Base-by-base conservation (phyloP, 1,140 invertebrate species). In the Contarinia nasturtii region DNA sequence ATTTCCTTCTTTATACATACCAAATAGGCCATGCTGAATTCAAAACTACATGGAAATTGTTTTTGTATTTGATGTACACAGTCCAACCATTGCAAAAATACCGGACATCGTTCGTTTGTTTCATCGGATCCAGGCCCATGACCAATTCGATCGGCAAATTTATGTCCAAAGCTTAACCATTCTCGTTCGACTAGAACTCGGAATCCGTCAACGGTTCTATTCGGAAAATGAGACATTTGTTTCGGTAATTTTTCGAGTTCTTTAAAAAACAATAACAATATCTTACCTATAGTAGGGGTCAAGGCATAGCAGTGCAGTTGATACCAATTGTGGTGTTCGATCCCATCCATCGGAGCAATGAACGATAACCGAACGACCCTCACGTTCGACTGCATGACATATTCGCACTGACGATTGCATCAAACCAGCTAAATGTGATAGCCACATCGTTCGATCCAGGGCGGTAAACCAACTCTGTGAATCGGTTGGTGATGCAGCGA, bases 281-380 rank as follows among this genome's bases (percentile, higher is more conserved):
- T n/a, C n/a, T n/a, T n/a, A n/a, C 51, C 92, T 68, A 64, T 96
- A 96, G 67, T 82, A 88, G 8, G 90, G 87, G 71, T 97, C 92
- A 15, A 96, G 68, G 54, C 94, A 67, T n/a, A 97, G 70, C 65
- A 95, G 80, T 15, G 88, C 85, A 36, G 93, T 71, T 11, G 89
- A 80, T 2, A 90, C 84, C 52, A 95, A 88, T 67, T 96, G 91
- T 7, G 92, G 86, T 38, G 92, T 96, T 51, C 92, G 74, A 67
- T 96, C 92, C 92, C 92, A 97, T 7, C 92, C 92, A 69, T 97
- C 92, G 2, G 86, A 91, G 65, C 92, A 97, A 63, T 97, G 92
- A 1, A 96, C 89, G 45, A 96, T 69, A 34, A 92, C 90, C 20
- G 93, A 90, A 27, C 89, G 76, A 48, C 80, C 86, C 48, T 91